Conservation (phyloP, 2,888 invertebrate species). For the Gandaritis pyraliata region DNA sequence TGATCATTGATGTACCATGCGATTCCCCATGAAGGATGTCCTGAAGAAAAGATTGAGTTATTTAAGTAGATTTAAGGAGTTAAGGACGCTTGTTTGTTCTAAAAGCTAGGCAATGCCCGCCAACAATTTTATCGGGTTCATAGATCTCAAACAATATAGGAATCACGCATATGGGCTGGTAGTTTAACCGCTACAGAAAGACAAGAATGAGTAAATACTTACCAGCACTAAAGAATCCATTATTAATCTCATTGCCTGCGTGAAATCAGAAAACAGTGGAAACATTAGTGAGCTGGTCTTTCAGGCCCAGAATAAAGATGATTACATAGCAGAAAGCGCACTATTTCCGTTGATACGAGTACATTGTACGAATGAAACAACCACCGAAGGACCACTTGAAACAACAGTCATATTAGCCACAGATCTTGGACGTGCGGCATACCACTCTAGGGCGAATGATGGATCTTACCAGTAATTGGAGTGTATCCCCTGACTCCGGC, state of each 20-base stretch:
- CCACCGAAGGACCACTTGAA: too few species aligned
- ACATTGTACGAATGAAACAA: not conserved
- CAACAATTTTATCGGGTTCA: too few species aligned
- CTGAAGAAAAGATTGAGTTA: slow-evolving; percentile 54
- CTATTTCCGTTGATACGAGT: too few species aligned
- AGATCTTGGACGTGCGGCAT: too few species aligned
- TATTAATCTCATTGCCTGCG: slow-evolving; percentile 75
- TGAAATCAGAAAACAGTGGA: slow-evolving; percentile 52
- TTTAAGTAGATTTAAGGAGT: too few species aligned
- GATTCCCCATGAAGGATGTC: slow-evolving; percentile 93
- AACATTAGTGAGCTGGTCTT: not conserved
- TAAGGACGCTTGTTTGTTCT: too few species aligned
- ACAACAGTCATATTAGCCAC: too few species aligned
- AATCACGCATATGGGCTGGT: too few species aligned
- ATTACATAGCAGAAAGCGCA: not conserved
- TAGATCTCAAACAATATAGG: too few species aligned
- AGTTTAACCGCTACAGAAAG: not conserved
- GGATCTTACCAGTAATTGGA: slow-evolving; percentile 87
- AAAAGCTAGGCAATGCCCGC: too few species aligned
- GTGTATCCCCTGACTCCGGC: slow-evolving; percentile 92
- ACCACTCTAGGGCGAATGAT: not conserved
- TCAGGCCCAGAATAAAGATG: not conserved
- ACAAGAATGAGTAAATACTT: slow-evolving; percentile 41
- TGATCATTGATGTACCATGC: slow-evolving; percentile 97
- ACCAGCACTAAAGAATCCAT: slow-evolving; percentile 65